Conservation (phyloP, 2,113 vertebrate genomes). For the Ivindomyrus marchei region DNA sequence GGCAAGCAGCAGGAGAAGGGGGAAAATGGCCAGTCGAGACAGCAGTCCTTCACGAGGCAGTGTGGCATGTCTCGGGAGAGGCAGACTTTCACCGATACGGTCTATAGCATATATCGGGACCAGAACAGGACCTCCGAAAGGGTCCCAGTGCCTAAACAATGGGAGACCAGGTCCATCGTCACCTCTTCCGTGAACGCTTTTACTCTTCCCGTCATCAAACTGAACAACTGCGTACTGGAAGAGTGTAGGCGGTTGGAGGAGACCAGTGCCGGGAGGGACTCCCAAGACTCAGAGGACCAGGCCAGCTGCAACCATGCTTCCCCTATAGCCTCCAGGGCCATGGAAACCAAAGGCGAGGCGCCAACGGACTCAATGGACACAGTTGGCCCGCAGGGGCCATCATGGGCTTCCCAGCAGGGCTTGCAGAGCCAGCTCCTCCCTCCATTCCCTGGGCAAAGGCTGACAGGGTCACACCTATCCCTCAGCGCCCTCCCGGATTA, state of each 20-base stretch:
- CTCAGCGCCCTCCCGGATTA: conserved; percentile 46
- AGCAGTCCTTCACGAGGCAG: conserved; percentile 35
- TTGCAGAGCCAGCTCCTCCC: conserved; percentile 45
- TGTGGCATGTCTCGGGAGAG: conserved; percentile 32
- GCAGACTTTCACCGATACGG: conserved; percentile 59
- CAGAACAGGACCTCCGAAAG: conserved; percentile 29
- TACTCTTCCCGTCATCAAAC: conserved; percentile 59
- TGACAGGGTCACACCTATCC: conserved; percentile 45
- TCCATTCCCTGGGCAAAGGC: conserved; percentile 35
- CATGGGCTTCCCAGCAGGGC: conserved; percentile 60
- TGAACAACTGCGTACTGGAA: conserved; percentile 46
- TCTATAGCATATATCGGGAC: conserved; percentile 74
- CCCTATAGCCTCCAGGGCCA: conserved; percentile 16
- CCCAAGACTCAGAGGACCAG: not conserved
- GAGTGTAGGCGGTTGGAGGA: conserved; percentile 37
- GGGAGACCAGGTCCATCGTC: conserved; percentile 60
- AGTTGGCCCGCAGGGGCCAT: conserved; percentile 57
- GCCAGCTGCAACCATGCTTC: not conserved
- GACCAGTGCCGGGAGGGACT: conserved; percentile 31
- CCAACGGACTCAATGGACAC: conserved; percentile 29
- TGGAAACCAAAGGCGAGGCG: conserved; percentile 35
- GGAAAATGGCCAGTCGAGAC: conserved; percentile 34
- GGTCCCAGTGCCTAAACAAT: conserved; percentile 29
- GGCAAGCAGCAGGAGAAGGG: conserved; percentile 39
- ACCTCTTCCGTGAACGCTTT: conserved; percentile 70